Evolutionary conservation across 1,140 invertebrate species (phyloP), one percentile per base, ranked within the genome.

Genomic region (Dreissena polymorpha): DNA sequence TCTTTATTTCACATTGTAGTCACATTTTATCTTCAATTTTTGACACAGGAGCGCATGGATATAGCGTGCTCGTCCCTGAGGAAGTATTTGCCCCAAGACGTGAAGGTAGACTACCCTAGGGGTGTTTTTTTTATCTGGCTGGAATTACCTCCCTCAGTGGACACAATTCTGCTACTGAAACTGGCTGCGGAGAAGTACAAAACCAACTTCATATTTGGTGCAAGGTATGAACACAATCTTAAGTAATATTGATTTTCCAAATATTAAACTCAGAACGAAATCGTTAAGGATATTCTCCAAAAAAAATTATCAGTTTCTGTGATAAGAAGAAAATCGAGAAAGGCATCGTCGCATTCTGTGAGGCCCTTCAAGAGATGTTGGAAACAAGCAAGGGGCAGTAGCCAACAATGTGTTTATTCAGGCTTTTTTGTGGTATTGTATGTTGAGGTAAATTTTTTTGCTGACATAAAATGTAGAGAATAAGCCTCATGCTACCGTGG

Each of bases 81-180:
- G 21, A 51, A 74, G 50, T 39, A 73, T 16, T 57, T 80, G 5
- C 77, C 83, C 1, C 18, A 25, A 5, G 73, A 60, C 29, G 77
- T 79, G 2, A 85, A 85, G 21, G 79, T 13, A 23, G 29, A 57
- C 23, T 74, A 72, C 86, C 86, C 95, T 53, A 94, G 86, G 76
- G 95, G 95, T 5, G 95, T 95, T 27, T 95, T 94, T 83, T 95
- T 95, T 83, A 89, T 95, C 65, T 95, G 95, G 95, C 89, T 95
- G 87, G 90, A 81, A 85, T 94, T 70, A 93, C 94, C 0, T 70
- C 87, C 71, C 86, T 88, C 92, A 90, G 80, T 82, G 65, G 90
- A 94, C 87, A 89, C 88, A 8, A 69, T 25, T 6, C 69, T 92
- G 53, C 92, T 94, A 39, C 83, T 93, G 72, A 84, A 84, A 21